Evolutionary conservation across 2,888 invertebrate genomes (phyloP).

Genomic region (Chrysolina oricalcia): DNA sequence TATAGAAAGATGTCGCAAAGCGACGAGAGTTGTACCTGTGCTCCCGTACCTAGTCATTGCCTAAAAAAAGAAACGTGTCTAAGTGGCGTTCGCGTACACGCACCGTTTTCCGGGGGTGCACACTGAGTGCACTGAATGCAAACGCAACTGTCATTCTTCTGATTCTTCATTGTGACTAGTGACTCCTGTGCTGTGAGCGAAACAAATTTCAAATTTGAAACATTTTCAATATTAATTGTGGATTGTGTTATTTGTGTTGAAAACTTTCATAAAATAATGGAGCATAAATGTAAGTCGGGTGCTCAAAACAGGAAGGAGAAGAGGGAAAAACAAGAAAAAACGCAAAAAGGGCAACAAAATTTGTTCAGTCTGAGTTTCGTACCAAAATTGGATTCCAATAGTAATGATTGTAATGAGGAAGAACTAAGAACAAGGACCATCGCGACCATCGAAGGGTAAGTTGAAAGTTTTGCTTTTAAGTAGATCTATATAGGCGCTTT

Average conservation of each 20-base stretch:
- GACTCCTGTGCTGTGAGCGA: no score
- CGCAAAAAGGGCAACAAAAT: neutral
- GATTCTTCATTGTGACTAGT: no score
- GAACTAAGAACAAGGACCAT: conserved; percentile 5
- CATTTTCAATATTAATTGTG: no score
- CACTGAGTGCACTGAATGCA: no score
- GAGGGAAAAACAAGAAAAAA: conserved; percentile 9
- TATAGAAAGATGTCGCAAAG: no score
- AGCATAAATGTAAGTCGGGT: conserved; percentile 1
- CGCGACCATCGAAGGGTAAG: conserved; percentile 3
- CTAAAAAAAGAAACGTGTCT: no score
- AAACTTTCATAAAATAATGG: neutral
- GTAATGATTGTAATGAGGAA: neutral
- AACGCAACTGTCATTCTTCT: no score
- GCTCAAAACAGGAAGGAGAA: conserved; percentile 4
- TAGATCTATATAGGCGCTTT: neutral
- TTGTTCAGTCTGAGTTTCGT: conserved; percentile 5
- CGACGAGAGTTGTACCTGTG: no score
- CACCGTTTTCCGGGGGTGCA: no score
- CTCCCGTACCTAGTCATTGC: neutral
- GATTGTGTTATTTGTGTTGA: no score
- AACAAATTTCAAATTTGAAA: no score
- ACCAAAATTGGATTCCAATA: neutral
- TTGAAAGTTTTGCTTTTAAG: neutral
- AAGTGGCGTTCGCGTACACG: no score